Conservation (phyloP, 1,140 invertebrate species). For the Drosophila ironensis region DNA sequence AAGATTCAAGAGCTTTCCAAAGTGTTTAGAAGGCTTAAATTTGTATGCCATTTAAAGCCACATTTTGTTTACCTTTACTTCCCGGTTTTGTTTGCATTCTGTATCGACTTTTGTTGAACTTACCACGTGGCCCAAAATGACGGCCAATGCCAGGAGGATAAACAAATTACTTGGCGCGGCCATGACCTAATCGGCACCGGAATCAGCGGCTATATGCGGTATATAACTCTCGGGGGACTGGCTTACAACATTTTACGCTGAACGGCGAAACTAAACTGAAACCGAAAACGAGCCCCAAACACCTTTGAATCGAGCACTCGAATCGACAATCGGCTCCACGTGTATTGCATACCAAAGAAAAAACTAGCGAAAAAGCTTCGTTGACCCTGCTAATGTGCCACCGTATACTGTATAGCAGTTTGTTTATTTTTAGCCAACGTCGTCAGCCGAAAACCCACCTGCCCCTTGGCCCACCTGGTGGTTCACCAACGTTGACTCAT, state of each 20-base stretch:
- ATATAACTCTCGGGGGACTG: background rate
- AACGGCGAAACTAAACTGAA: constrained; percentile 51
- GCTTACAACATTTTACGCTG: constrained; percentile 69
- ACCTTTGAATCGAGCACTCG: constrained; percentile 16
- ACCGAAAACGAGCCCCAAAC: background rate
- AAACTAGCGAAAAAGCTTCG: constrained; percentile 10
- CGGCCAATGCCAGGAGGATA: constrained; percentile 7
- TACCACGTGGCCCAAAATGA: constrained; percentile 2
- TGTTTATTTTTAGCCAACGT: constrained; percentile 57
- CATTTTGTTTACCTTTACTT: too few species aligned
- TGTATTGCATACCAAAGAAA: constrained; percentile 54
- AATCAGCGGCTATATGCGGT: background rate
- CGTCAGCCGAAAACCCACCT: constrained; percentile 26
- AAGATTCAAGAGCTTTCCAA: too few species aligned
- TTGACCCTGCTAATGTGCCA: constrained; percentile 32
- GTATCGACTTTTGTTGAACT: constrained; percentile 3
- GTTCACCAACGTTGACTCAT: constrained; percentile 49
- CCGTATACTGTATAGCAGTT: background rate
- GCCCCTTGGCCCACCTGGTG: background rate
- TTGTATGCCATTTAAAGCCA: too few species aligned
- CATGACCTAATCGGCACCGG: constrained; percentile 15
- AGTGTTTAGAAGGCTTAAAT: too few species aligned
- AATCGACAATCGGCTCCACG: constrained; percentile 42
- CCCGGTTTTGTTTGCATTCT: background rate
- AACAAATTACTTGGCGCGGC: background rate